These are phyloP conservation scores for Mellivora capensis DNA, from an alignment of 2,113 vertebrate species.

Conservation along the genomic window DNA sequence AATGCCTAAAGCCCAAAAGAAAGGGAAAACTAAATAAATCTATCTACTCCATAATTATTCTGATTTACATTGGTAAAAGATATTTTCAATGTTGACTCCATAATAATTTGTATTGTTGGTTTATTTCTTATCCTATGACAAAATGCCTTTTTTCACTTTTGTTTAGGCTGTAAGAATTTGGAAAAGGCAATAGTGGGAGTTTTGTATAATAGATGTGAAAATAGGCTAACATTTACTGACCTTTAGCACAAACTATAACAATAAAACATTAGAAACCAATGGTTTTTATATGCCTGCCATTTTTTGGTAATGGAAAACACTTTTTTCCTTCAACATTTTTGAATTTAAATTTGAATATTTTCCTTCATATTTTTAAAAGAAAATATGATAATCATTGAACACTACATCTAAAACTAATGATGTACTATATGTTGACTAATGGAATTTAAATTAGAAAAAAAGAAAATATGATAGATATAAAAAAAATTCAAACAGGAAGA, in stretches of 20 bases:
- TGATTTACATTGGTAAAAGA: not conserved
- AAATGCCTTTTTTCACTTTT: not conserved
- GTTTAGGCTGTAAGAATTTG: not conserved
- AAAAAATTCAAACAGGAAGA: not conserved
- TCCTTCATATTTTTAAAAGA: not conserved
- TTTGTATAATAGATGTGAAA: slow-evolving; percentile 4
- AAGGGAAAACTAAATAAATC: slow-evolving; percentile 36
- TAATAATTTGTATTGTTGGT: not conserved
- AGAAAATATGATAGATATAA: too few species aligned
- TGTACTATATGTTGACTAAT: not conserved
- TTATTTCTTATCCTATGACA: slow-evolving; percentile 34
- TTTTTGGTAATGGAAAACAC: not conserved
- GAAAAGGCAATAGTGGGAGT: not conserved
- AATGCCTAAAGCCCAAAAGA: slow-evolving; percentile 72
- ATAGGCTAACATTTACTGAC: not conserved
- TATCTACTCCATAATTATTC: slow-evolving; percentile 32
- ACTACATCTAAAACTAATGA: not conserved
- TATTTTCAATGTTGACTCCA: not conserved
- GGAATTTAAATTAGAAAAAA: not conserved
- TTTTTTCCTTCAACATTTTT: not conserved
- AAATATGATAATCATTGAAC: not conserved
- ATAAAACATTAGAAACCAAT: not conserved
- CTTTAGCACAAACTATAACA: slow-evolving; percentile 3
- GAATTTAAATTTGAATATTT: not conserved
- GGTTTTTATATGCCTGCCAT: not conserved